These are phyloP conservation scores for Pocillopora verrucosa DNA, from an alignment of 64 coral and sea anemone genomes.

Conservation along the genomic window DNA sequence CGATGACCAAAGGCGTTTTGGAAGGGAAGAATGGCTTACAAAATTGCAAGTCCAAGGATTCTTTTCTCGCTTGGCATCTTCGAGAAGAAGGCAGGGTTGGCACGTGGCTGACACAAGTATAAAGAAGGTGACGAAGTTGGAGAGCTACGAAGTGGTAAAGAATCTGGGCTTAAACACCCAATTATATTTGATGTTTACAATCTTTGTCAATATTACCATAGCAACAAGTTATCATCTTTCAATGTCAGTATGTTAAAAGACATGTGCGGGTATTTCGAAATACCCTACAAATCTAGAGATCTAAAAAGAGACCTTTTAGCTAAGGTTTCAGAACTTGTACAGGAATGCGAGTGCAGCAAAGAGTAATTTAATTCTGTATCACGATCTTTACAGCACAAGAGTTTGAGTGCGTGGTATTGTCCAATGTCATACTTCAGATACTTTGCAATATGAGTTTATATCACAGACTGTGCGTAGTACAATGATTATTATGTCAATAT, in stretches of 20 bases:
- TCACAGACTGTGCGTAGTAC: too few species aligned
- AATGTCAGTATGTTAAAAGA: conserved; percentile 54
- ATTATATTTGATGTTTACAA: conserved; percentile 63
- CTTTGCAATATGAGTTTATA: too few species aligned
- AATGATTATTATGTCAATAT: too few species aligned
- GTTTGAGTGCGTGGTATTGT: too few species aligned
- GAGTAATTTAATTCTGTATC: too few species aligned
- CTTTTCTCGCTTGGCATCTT: conserved; percentile 33
- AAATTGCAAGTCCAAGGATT: conserved; percentile 48
- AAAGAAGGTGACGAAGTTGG: conserved; percentile 29
- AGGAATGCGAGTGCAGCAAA: too few species aligned
- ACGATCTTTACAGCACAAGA: too few species aligned
- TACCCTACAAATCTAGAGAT: conserved; percentile 45
- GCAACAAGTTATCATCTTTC: conserved; percentile 22
- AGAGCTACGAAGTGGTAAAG: conserved; percentile 18
- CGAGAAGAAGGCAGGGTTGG: conserved; percentile 19
- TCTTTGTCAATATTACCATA: conserved; percentile 37
- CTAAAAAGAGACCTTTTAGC: background rate
- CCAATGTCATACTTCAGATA: too few species aligned
- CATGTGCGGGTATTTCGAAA: conserved; percentile 40
- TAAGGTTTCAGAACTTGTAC: too few species aligned
- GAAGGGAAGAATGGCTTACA: conserved; percentile 10
- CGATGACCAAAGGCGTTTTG: background rate
- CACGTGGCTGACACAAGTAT: conserved; percentile 32
- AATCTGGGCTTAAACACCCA: conserved; percentile 54